phyloP scores from a whole-genome alignment of 2,888 invertebrate genomes.

The Blastobasis lacticolella region DNA sequence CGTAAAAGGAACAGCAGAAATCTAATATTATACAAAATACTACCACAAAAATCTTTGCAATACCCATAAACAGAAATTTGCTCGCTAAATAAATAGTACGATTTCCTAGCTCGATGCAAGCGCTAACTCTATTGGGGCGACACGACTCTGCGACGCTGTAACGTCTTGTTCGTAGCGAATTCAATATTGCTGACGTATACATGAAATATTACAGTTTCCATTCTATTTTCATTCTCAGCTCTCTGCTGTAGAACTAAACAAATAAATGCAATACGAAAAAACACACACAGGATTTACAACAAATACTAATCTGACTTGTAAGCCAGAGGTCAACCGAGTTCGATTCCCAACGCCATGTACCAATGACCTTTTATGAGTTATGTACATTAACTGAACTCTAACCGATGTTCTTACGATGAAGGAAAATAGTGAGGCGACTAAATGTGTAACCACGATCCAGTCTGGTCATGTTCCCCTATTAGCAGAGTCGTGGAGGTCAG shows the following conservation, averaged over 20 bases:
- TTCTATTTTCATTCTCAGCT: neutral
- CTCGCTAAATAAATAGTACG: neutral
- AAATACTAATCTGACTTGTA: neutral
- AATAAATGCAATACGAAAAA: neutral
- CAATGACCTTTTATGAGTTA: no score
- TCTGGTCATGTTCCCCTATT: no score
- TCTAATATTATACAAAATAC: no score
- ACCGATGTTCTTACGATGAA: no score
- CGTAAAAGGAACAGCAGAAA: no score
- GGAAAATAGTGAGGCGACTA: no score
- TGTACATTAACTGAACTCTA: no score
- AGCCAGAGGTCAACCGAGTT: neutral
- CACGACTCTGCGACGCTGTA: neutral
- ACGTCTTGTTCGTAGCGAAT: slow-evolving; percentile 6
- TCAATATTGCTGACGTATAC: slow-evolving; percentile 1
- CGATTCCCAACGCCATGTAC: no score
- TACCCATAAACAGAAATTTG: no score
- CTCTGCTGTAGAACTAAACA: neutral
- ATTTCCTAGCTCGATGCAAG: slow-evolving; percentile 2
- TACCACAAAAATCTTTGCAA: no score
- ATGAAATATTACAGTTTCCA: slow-evolving; percentile 1
- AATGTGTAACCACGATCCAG: no score
- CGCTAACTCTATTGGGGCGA: slow-evolving; percentile 3
- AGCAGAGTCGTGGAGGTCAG: no score
- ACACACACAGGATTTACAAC: neutral